Evolutionary conservation across 30 jellyfish, hydroid and myxozoan species (phyloP).

Genomic region (Cassiopea xamachana): DNA sequence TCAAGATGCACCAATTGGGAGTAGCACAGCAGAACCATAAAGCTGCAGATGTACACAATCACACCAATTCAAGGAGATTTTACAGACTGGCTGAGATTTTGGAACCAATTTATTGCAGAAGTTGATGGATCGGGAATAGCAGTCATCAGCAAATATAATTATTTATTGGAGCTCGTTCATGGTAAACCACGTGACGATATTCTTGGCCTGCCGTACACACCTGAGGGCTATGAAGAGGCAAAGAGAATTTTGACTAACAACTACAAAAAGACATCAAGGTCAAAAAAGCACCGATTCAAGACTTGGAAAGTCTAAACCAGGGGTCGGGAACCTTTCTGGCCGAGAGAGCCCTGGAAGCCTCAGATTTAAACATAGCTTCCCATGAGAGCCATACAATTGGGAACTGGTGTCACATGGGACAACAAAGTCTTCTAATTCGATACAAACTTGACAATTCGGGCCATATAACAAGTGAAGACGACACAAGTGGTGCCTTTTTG

Average conservation of each 20-base stretch:
- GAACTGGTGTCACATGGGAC: too few species aligned
- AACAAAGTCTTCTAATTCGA: too few species aligned
- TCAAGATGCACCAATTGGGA: slow-evolving; percentile 11
- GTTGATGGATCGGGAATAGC: slow-evolving; percentile 72
- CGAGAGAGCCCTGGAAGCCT: too few species aligned
- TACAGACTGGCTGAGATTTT: slow-evolving; percentile 82
- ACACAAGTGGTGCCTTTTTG: too few species aligned
- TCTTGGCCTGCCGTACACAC: slow-evolving; percentile 54
- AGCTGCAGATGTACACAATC: slow-evolving; percentile 80
- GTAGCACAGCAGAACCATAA: slow-evolving; percentile 55
- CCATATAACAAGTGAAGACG: too few species aligned
- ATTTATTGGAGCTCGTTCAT: slow-evolving; percentile 49
- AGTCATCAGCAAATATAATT: slow-evolving; percentile 77
- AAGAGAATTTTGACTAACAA: slow-evolving; percentile 33
- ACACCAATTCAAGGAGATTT: slow-evolving; percentile 76
- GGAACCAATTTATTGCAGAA: slow-evolving; percentile 85
- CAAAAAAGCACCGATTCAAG: not conserved
- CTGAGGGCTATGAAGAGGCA: slow-evolving; percentile 48
- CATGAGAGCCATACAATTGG: too few species aligned
- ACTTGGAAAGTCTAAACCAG: not conserved
- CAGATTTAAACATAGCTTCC: too few species aligned
- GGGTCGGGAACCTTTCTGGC: not conserved
- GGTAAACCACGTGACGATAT: slow-evolving; percentile 66
- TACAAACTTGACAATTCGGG: too few species aligned
- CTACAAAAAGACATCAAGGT: slow-evolving; percentile 52